phyloP scores from a whole-genome alignment of 2,113 vertebrate species.

The Esox niger region DNA sequence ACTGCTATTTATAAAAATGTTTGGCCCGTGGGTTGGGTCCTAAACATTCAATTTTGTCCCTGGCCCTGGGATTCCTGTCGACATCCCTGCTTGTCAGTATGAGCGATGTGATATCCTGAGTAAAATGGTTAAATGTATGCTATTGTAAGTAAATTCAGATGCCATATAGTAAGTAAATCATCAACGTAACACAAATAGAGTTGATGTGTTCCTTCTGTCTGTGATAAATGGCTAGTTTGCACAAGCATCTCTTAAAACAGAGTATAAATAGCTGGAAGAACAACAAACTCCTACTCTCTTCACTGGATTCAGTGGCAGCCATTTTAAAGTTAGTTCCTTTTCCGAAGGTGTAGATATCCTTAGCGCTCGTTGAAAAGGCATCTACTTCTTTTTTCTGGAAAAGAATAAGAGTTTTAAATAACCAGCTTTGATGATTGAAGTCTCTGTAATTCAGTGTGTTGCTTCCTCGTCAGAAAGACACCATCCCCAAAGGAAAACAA shows the following conservation, averaged over 20 bases:
- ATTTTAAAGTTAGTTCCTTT: neutral
- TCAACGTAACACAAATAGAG: neutral
- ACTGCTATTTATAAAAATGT: too few species aligned
- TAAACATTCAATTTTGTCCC: too few species aligned
- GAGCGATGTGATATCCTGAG: neutral
- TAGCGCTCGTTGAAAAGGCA: neutral
- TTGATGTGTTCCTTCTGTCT: neutral
- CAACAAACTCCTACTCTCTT: too few species aligned
- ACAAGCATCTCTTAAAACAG: too few species aligned
- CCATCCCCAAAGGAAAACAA: too few species aligned
- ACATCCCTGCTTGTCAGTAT: too few species aligned
- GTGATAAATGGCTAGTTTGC: too few species aligned
- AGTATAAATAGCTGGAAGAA: too few species aligned
- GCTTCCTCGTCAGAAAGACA: too few species aligned
- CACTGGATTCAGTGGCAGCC: too few species aligned
- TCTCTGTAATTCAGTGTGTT: neutral
- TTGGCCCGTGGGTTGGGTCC: too few species aligned
- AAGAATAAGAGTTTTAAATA: neutral
- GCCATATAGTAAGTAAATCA: neutral
- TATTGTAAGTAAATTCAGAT: neutral
- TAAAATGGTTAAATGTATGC: neutral
- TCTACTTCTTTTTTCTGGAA: neutral
- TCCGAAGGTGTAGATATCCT: neutral
- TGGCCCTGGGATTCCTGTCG: too few species aligned
- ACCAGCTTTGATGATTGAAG: neutral